Conservation (phyloP, 2,113 vertebrate genomes). For the Orthonyx spaldingii region DNA sequence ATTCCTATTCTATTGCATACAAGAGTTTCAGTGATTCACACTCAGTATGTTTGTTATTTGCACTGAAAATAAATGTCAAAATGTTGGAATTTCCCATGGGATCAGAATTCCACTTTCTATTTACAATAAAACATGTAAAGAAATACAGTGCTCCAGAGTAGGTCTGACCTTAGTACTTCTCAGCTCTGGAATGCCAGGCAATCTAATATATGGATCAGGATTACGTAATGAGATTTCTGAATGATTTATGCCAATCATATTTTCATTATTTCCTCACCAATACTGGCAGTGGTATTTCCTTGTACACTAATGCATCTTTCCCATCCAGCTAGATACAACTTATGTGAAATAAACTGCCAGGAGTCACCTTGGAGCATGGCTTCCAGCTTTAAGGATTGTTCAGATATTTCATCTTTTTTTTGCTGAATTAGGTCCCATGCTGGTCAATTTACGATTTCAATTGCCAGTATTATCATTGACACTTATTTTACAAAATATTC, state of each 20-base stretch:
- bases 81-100: conserved; percentile 4
- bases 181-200: background rate
- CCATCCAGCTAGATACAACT: background rate
- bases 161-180: conserved; percentile 28
- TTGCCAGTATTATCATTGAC: background rate
- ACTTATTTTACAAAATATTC: background rate
- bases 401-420: background rate
- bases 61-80: conserved; percentile 52
- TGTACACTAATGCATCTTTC: background rate
- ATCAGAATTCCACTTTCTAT: background rate
- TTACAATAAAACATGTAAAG: conserved; percentile 2
- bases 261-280: background rate
- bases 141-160: background rate
- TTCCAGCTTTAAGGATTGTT: background rate
- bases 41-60: conserved; percentile 9
- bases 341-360: background rate
- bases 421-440: background rate
- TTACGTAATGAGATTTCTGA: background rate
- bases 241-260: conserved; percentile 29
- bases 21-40: background rate
- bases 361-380: background rate
- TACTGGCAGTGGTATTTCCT: background rate
- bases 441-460: background rate
- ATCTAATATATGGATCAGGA: background rate
- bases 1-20: background rate